Evolutionary conservation across 1,140 invertebrate genomes (phyloP).

Genomic region (Vollenhovia emeryi): DNA sequence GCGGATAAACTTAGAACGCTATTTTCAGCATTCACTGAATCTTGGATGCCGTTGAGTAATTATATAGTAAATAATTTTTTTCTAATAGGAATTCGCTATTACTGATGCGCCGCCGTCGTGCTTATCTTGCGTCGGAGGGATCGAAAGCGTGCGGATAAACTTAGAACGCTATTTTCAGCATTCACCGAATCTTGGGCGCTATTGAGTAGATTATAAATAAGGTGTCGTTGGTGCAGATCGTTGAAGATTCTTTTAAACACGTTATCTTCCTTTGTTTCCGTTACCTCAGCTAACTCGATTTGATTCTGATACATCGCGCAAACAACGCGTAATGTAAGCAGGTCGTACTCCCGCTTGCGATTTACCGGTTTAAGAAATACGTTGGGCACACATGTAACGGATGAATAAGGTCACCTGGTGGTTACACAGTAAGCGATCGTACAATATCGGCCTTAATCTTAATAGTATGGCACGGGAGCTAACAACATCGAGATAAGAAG

Average conservation of each 20-base stretch:
- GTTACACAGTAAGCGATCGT: neutral
- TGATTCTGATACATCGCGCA: neutral
- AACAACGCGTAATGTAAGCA: neutral
- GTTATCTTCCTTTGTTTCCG: neutral
- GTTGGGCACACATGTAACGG: slow-evolving; percentile 40
- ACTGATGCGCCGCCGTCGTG: neutral
- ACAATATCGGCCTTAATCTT: neutral
- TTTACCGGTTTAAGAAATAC: slow-evolving; percentile 50
- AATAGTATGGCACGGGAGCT: neutral
- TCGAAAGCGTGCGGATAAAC: neutral
- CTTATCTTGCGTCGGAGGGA: neutral
- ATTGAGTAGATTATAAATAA: neutral
- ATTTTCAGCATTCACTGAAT: neutral
- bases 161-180: neutral
- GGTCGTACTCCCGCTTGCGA: neutral
- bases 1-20: neutral
- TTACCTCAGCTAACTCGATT: neutral
- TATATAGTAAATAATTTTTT: no score
- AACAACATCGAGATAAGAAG: neutral
- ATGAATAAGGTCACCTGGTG: slow-evolving; percentile 6
- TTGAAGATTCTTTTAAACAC: neutral
- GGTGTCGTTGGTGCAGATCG: neutral
- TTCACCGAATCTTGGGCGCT: neutral
- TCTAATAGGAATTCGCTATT: no score
- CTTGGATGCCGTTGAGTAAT: neutral